Conservation (phyloP, 2,113 vertebrate genomes). For the Herpetotheres cachinnans region DNA sequence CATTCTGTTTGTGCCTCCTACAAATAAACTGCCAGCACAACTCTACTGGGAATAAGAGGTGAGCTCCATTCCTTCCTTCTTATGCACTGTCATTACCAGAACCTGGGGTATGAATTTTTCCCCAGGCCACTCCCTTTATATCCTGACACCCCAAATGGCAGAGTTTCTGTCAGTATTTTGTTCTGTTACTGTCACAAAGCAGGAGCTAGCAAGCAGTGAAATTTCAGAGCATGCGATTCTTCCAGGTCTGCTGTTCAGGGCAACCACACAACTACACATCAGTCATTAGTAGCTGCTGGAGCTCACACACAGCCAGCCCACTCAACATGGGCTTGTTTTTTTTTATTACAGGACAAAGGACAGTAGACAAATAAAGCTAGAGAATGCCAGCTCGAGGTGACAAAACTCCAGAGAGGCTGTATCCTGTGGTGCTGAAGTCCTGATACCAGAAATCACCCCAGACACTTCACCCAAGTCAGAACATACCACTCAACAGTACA, state of each 20-base stretch:
- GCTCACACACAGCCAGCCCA: background rate
- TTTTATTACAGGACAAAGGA: background rate
- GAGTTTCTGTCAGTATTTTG: background rate
- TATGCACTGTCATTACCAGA: background rate
- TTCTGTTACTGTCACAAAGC: background rate
- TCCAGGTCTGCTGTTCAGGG: background rate
- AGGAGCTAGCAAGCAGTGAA: background rate
- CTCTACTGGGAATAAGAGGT: background rate
- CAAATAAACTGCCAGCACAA: background rate
- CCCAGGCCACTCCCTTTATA: background rate
- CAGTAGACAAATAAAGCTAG: background rate
- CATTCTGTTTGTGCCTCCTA: background rate
- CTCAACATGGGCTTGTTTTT: background rate
- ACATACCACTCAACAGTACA: background rate
- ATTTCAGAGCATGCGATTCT: background rate
- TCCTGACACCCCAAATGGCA: background rate
- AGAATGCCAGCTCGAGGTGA: background rate
- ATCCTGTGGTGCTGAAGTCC: background rate
- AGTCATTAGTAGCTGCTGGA: too few species aligned
- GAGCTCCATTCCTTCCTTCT: background rate
- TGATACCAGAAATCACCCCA: background rate
- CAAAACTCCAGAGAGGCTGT: background rate
- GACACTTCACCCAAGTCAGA: background rate
- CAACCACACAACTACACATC: too few species aligned
- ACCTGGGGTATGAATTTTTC: background rate